Base-by-base conservation (phyloP, 2,113 vertebrate species). In the Pithys albifrons region DNA sequence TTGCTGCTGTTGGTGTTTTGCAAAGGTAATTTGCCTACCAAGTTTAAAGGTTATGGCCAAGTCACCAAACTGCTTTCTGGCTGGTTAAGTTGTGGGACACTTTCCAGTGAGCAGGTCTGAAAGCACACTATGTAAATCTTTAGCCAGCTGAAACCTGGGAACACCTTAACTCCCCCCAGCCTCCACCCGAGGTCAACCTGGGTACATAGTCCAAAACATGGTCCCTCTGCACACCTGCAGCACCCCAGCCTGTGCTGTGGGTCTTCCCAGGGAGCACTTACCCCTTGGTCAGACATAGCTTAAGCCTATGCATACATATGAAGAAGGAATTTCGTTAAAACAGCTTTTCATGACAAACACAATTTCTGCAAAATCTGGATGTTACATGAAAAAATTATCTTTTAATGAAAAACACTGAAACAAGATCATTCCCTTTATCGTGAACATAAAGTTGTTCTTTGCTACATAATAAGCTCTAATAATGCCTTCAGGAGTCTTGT, bases 181-280 rank as follows among this genome's bases (percentile, higher is more conserved):
- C 13, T 59, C 29, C 22, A 31, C 4, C 12, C 45, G 45, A 76
- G 67, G 45, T 24, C 29, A 64, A 20, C 8, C 23, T 51, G 35
- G 15, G 25, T 18, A 27, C 39, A 4, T 2, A 1, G 15, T 11
- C 14, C 37, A 18, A 35, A 35, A 45, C 8, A 11, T 1, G 1
- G 6, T 41, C 20, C 59, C 18, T 43, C 31, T 61, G 16, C 33
- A 12, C 16, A 24, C 4, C 81, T 52, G 59, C 49, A 73, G 39
- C 35, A 24, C 25, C 12, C 19, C 27, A 82, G 3, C 7, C 24
- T 58, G n/a, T 51, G 19, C 59, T 46, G 19, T 22, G 19, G 6
- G 22, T 54, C 52, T n/a, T 7, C 45, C 28, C 29, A 65, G 27
- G 18, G 27, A 83, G 14, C 0, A 3, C 4, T 65, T 23, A 4